Conservation (phyloP, 2,888 invertebrate species). For the Drosophila barbarae region DNA sequence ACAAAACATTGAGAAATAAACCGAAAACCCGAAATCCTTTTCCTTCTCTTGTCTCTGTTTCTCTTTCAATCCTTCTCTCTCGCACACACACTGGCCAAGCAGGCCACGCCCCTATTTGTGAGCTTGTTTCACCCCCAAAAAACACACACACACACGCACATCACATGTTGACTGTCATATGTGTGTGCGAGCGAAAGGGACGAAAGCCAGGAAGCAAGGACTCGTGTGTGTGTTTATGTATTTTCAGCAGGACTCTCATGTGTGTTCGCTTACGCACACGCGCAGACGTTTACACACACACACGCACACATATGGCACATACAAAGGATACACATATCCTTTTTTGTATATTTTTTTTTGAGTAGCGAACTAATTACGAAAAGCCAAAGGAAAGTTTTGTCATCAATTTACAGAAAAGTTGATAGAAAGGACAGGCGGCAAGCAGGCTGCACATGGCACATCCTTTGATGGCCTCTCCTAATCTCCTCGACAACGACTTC, state of each 20-base stretch:
- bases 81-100: neutral
- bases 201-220: constrained; percentile 14
- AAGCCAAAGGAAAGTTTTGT: constrained; percentile 59
- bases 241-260: constrained; percentile 43
- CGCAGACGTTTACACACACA: constrained; percentile 29
- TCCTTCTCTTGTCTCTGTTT: neutral
- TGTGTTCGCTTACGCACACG: constrained; percentile 44
- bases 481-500: neutral
- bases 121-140: constrained; percentile 56
- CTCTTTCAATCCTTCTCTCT: neutral
- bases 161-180: constrained; percentile 3
- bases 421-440: neutral
- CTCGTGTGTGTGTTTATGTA: constrained; percentile 35
- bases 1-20: neutral
- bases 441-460: constrained; percentile 2
- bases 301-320: constrained; percentile 3
- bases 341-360: constrained; percentile 2
- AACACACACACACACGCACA: constrained; percentile 6
- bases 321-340: constrained; percentile 20
- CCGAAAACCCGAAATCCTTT: constrained; percentile 10
- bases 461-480: constrained; percentile 12
- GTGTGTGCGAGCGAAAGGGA: constrained; percentile 17
- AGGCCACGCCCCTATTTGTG: constrained; percentile 49
- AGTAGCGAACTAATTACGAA: constrained; percentile 59
- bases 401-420: constrained; percentile 33